Percentiles rank a stretch among this genome's conserved stretches.
phyloP scores from a whole-genome alignment of 2,113 vertebrate species.

The Acrocephalus kingi region DNA sequence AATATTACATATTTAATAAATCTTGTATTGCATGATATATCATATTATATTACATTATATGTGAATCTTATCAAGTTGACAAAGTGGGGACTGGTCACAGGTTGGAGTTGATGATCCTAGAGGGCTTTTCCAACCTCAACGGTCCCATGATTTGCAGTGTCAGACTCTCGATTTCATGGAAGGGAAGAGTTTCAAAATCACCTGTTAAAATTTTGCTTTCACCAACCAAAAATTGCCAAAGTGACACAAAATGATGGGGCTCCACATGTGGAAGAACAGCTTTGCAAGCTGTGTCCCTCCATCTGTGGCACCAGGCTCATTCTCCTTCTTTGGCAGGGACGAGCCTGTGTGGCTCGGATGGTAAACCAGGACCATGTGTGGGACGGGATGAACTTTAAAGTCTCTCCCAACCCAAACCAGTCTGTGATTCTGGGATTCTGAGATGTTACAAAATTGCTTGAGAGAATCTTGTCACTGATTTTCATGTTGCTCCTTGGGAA shows the following conservation, averaged over 20 bases:
- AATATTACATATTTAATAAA: not conserved
- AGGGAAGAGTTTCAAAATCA: not conserved
- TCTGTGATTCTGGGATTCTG: not conserved
- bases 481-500: not conserved
- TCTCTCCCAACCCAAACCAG: not conserved
- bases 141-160: not conserved
- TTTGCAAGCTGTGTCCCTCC: not conserved
- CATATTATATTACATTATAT: no score
- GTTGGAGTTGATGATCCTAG: not conserved
- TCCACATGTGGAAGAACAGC: not conserved
- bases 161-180: not conserved
- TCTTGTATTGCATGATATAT: not conserved
- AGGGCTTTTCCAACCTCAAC: not conserved
- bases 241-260: not conserved
- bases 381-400: not conserved
- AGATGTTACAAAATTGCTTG: not conserved
- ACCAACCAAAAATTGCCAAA: not conserved
- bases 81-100: not conserved
- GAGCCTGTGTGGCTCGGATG: accelerated
- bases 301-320: accelerated
- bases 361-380: not conserved
- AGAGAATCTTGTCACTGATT: not conserved
- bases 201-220: not conserved
- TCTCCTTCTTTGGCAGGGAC: not conserved
- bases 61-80: not conserved